Percentiles rank a stretch among this genome's conserved stretches.
These are phyloP conservation scores for Dysdera silvatica DNA, from an alignment of 1,140 invertebrate genomes.

Conservation along the genomic window DNA sequence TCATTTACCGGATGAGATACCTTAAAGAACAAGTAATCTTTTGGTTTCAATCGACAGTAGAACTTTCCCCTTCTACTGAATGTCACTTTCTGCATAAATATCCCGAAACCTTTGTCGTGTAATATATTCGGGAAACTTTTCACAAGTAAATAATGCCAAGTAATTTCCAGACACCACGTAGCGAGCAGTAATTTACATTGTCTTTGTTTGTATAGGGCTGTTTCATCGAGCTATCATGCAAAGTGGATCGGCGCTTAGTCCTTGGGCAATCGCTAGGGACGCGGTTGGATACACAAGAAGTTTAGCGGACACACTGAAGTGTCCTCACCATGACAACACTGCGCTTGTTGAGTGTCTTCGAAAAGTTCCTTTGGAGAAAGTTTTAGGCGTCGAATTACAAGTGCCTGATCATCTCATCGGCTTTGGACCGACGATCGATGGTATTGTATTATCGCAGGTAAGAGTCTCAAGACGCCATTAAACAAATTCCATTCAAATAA, in stretches of 20 bases:
- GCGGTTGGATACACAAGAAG: constrained; percentile 67
- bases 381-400: constrained; percentile 53
- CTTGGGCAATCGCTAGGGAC: constrained; percentile 43
- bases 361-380: constrained; percentile 56
- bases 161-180: constrained; percentile 68
- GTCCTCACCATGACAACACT: constrained; percentile 54
- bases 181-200: too few relatives aligned
- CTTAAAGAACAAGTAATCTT: too few relatives aligned
- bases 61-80: too few relatives aligned
- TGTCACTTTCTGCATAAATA: too few relatives aligned
- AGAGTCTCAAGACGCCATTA: constrained; percentile 34
- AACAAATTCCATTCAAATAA: background rate
- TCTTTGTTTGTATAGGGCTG: constrained; percentile 29
- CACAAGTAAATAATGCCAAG: constrained; percentile 54
- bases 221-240: constrained; percentile 41
- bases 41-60: too few relatives aligned
- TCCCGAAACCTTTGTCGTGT: constrained; percentile 66
- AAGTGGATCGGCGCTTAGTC: constrained; percentile 42
- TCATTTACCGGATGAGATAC: too few relatives aligned
- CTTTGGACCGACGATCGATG: constrained; percentile 84
- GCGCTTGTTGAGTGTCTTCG: constrained; percentile 73
- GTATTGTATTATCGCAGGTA: constrained; percentile 46
- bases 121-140: constrained; percentile 53
- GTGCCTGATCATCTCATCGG: constrained; percentile 73
- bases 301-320: constrained; percentile 79